Evolutionary conservation across 2,797 vertebrate species (phyloP).

Genomic region (Eutrigla gurnardus): DNA sequence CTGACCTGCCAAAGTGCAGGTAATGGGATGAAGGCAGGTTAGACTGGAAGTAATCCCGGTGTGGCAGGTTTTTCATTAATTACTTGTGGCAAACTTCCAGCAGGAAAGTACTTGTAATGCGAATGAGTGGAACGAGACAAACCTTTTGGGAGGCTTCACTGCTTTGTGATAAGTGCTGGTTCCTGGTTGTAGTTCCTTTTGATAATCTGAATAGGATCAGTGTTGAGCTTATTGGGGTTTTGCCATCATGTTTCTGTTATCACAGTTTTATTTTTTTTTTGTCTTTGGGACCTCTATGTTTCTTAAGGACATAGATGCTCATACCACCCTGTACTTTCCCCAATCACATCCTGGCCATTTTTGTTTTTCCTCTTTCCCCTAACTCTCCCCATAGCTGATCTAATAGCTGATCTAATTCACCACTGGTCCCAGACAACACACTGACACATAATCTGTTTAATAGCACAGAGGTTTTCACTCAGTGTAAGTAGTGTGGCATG

Average conservation of each 20-base stretch:
- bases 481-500: neutral
- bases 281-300: constrained; percentile 62
- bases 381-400: neutral
- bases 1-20: constrained; percentile 17
- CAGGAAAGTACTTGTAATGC: neutral
- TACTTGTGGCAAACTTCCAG: neutral
- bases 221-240: neutral
- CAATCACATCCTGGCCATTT: constrained; percentile 37
- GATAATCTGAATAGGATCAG: neutral
- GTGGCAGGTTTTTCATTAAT: constrained; percentile 21
- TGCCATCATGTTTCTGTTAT: constrained; percentile 32
- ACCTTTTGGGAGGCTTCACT: constrained; percentile 15
- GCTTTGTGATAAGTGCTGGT: constrained; percentile 4
- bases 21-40: constrained; percentile 38
- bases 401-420: constrained; percentile 44
- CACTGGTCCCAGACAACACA: constrained; percentile 23
- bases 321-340: constrained; percentile 22
- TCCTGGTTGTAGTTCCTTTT: constrained; percentile 4
- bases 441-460: constrained; percentile 27
- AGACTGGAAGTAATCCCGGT: constrained; percentile 29
- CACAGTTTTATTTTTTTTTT: constrained; percentile 30
- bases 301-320: constrained; percentile 63
- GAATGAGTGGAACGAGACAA: neutral
- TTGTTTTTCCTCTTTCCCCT: constrained; percentile 13
- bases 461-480: constrained; percentile 9